These are phyloP conservation scores for Hormiphora californensis DNA, from an alignment of 37 sponge, comb jelly and placozoan species.

Conservation along the genomic window DNA sequence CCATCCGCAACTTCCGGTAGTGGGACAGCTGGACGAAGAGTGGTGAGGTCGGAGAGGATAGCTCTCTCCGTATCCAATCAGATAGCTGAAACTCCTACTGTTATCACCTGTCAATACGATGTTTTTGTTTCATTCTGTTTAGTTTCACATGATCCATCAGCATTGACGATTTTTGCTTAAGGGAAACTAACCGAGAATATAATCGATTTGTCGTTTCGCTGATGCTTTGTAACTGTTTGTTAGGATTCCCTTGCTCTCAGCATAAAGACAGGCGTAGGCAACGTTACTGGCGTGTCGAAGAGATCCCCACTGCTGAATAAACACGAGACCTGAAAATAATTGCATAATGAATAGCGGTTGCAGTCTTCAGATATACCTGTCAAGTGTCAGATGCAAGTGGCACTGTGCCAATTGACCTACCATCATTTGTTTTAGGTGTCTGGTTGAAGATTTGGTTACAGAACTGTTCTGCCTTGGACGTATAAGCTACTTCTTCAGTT, in stretches of 20 bases:
- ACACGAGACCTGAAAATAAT: background rate
- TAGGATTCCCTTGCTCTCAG: background rate
- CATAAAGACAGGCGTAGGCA: constrained; percentile 13
- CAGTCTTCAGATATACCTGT: background rate
- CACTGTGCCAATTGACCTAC: too few relatives aligned
- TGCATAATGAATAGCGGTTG: background rate
- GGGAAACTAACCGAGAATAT: background rate
- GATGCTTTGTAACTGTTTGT: background rate
- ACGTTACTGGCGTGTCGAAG: constrained; percentile 22
- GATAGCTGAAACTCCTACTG: constrained; percentile 4
- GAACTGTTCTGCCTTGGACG: background rate
- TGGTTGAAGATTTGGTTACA: background rate
- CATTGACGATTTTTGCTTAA: background rate
- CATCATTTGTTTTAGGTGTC: background rate
- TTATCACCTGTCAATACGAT: background rate
- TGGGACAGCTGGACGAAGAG: background rate
- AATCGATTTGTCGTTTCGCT: background rate
- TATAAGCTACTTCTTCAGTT: background rate
- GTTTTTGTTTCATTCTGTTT: background rate
- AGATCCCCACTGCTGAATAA: constrained; percentile 42
- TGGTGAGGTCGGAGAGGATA: background rate
- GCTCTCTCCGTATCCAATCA: background rate
- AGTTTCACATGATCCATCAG: background rate
- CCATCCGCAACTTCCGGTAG: background rate
- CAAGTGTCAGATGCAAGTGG: background rate